Conservation (phyloP, 64 coral and sea anemone genomes). For the Anthopleura sola region DNA sequence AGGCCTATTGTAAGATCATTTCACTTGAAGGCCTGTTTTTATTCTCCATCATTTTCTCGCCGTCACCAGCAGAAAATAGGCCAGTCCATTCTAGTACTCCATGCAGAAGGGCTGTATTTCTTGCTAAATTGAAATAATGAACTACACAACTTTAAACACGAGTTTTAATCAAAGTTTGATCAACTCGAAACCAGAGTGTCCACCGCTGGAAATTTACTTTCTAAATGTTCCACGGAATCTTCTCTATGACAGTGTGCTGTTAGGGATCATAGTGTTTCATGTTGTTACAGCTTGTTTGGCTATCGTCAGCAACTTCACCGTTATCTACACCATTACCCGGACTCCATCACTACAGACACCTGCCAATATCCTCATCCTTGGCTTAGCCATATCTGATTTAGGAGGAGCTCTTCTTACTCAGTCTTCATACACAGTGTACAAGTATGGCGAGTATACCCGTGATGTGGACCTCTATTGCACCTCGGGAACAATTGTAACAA, state of each 20-base stretch:
- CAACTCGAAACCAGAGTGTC: neutral
- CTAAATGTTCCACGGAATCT: neutral
- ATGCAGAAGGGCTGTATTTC: neutral
- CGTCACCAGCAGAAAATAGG: too few relatives aligned
- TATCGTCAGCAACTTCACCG: conserved; percentile 15
- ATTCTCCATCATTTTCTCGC: too few relatives aligned
- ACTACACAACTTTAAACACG: neutral
- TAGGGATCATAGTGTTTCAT: neutral
- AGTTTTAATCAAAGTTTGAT: neutral
- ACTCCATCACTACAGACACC: conserved; percentile 39
- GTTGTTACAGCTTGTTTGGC: neutral
- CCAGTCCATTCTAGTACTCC: too few relatives aligned
- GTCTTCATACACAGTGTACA: conserved; percentile 9
- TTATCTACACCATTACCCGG: conserved; percentile 4
- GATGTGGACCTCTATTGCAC: neutral
- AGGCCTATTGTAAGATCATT: too few relatives aligned
- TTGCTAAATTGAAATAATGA: neutral
- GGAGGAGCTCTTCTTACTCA: conserved; percentile 11
- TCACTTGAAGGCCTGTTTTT: too few relatives aligned
- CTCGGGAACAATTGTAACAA: neutral
- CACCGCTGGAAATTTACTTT: neutral
- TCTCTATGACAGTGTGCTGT: neutral
- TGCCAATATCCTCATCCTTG: conserved; percentile 29
- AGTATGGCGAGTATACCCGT: neutral
- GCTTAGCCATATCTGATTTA: conserved; percentile 36